These are phyloP conservation scores for Lumbricus terrestris DNA, from an alignment of 2,888 invertebrate species.

Conservation along the genomic window DNA sequence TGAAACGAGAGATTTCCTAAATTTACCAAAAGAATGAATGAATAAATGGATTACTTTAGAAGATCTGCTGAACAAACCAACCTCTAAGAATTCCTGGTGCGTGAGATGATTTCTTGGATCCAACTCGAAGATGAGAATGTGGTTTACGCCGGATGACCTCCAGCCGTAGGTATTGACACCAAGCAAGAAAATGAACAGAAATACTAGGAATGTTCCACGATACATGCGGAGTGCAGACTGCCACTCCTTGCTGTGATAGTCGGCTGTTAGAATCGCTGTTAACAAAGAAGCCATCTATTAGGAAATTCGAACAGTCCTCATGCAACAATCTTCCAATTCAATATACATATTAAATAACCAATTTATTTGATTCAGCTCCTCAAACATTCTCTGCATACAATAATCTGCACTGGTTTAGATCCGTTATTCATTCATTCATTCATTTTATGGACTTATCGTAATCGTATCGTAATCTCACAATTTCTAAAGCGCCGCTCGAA, in stretches of 20 bases:
- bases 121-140: conserved; percentile 93
- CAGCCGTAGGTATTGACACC: conserved; percentile 96
- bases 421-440: no score
- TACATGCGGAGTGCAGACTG: conserved; percentile 85
- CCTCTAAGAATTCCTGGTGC: conserved; percentile 91
- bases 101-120: conserved; percentile 85
- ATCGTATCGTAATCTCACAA: no score
- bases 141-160: conserved; percentile 97
- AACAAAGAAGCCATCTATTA: neutral
- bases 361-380: neutral
- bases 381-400: neutral
- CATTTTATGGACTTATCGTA: no score
- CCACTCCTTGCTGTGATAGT: conserved; percentile 50
- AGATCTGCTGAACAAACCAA: conserved; percentile 37
- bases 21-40: neutral
- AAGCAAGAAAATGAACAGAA: conserved; percentile 88
- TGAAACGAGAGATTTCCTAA: no score
- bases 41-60: neutral
- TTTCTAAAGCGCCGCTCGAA: no score
- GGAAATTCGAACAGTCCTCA: neutral
- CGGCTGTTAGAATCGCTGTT: conserved; percentile 23
- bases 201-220: conserved; percentile 86
- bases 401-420: neutral
- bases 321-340: neutral
- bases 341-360: neutral